Percentiles rank a stretch among this genome's conserved stretches.
phyloP scores from a whole-genome alignment of 2,797 vertebrate genomes.

The Ctenosaura bakeri region DNA sequence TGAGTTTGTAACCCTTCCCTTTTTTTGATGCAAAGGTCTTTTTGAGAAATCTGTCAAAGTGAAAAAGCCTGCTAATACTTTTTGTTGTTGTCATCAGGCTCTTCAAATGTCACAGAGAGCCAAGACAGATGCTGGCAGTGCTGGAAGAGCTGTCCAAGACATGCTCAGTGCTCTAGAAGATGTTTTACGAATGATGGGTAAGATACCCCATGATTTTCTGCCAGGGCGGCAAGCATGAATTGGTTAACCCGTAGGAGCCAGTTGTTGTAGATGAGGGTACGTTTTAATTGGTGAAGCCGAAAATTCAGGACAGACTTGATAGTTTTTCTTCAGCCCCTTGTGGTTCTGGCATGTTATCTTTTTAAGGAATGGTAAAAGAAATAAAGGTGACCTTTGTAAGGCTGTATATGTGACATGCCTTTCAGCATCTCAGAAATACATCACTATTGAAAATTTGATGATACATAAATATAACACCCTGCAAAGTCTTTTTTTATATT shows the following conservation, averaged over 20 bases:
- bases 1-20: slow-evolving; percentile 36
- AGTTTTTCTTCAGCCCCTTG: background rate
- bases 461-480: background rate
- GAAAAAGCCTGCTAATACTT: background rate
- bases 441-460: background rate
- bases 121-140: slow-evolving; percentile 73
- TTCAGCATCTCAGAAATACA: background rate
- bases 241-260: background rate
- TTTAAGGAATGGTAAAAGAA: background rate
- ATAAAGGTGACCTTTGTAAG: background rate
- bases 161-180: slow-evolving; percentile 78
- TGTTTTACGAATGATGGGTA: slow-evolving; percentile 86
- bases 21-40: background rate
- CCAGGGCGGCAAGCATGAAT: accelerated
- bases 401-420: background rate
- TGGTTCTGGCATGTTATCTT: background rate
- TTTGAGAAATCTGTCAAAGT: background rate
- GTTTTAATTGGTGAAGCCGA: background rate
- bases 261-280: background rate
- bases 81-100: slow-evolving; percentile 75
- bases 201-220: slow-evolving; percentile 56
- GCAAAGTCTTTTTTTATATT: background rate
- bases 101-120: slow-evolving; percentile 77
- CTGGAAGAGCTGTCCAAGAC: slow-evolving; percentile 77
- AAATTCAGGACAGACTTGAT: background rate